Conservation (phyloP, 2,113 vertebrate species). For the Corynorhinus townsendii region DNA sequence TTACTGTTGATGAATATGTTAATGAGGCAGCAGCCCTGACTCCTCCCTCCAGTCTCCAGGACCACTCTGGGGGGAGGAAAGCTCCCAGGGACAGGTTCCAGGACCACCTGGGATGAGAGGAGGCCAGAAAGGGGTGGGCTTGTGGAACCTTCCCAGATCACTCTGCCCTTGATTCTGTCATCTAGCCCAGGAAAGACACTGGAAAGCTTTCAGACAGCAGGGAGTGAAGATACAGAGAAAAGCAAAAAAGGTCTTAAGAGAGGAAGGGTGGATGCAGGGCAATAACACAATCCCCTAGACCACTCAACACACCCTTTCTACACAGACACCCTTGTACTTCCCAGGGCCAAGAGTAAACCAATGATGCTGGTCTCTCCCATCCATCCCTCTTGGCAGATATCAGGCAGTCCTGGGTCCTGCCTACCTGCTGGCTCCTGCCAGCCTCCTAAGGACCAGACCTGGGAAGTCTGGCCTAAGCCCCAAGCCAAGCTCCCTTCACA, state of each 20-base stretch:
- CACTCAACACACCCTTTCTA: background rate
- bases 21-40: constrained; percentile 33
- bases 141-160: background rate
- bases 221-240: background rate
- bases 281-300: background rate
- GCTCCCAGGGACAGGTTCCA: background rate
- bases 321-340: background rate
- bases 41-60: constrained; percentile 8
- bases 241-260: background rate
- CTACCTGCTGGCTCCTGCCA: background rate
- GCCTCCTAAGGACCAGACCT: background rate
- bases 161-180: background rate
- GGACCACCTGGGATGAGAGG: background rate
- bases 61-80: background rate
- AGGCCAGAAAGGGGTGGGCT: background rate
- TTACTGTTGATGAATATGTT: constrained; percentile 61
- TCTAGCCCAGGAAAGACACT: background rate
- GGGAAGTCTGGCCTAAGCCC: background rate
- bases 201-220: background rate
- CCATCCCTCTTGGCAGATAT: background rate
- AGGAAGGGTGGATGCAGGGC: background rate
- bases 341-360: background rate
- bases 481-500: background rate
- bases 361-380: background rate
- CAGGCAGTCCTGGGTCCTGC: background rate